These are phyloP conservation scores for Sphecodes monilicornis DNA, from an alignment of 2,888 invertebrate genomes.

Conservation along the genomic window DNA sequence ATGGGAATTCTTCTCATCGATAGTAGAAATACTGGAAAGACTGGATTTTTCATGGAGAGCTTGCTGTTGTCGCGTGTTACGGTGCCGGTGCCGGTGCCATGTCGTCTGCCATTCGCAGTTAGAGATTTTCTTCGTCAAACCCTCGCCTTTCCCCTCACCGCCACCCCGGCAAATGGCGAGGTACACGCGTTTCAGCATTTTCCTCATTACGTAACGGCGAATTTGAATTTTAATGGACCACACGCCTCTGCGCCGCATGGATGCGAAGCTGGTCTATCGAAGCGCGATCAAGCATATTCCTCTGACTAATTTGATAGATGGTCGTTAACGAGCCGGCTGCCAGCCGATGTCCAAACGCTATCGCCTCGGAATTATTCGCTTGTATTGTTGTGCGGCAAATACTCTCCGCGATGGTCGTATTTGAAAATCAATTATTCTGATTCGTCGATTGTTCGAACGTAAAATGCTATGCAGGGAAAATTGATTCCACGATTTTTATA, in stretches of 20 bases:
- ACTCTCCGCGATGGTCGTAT: neutral
- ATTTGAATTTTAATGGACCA: slow-evolving; percentile 63
- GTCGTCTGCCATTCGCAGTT: slow-evolving; percentile 47
- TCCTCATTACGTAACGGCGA: slow-evolving; percentile 55
- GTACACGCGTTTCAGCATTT: slow-evolving; percentile 46
- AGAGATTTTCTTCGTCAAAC: slow-evolving; percentile 52
- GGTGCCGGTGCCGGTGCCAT: slow-evolving; percentile 49
- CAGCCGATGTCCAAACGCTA: slow-evolving; percentile 59
- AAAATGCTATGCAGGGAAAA: neutral
- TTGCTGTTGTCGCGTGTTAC: slow-evolving; percentile 47
- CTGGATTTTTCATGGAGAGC: slow-evolving; percentile 66
- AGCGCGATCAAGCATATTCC: slow-evolving; percentile 35
- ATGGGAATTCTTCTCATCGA: slow-evolving; percentile 37
- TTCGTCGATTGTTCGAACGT: neutral
- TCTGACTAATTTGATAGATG: slow-evolving; percentile 46
- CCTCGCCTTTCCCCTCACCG: slow-evolving; percentile 15
- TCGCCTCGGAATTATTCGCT: slow-evolving; percentile 66
- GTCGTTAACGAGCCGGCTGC: slow-evolving; percentile 52
- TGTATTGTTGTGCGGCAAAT: neutral
- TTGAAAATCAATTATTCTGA: slow-evolving; percentile 5
- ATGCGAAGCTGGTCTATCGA: slow-evolving; percentile 36
- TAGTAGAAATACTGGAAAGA: slow-evolving; percentile 70
- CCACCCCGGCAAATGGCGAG: neutral
- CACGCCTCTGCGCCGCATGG: slow-evolving; percentile 32
- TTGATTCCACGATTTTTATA: neutral